Evolutionary conservation across 2,113 vertebrate genomes (phyloP), one percentile per base, ranked within the genome.

Genomic region (Hippocampus zosterae): DNA sequence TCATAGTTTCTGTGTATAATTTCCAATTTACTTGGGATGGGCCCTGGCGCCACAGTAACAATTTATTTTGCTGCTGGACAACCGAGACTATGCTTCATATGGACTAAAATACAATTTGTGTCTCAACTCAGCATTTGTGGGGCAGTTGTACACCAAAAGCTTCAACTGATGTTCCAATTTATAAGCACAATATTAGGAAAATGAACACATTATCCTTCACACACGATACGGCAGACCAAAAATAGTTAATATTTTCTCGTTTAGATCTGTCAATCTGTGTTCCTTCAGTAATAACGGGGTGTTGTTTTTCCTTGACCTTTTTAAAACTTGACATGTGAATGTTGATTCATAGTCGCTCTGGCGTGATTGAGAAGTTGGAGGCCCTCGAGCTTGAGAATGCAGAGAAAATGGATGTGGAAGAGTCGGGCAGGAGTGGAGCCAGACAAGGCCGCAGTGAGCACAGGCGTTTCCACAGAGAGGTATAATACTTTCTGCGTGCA

Each of bases 351-450:
- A 92, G 92, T 73, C 92, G 93, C 59, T 91, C 89, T 16, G 92
- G 92, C 68, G 93, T 93, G 42, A 93, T 93, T 40, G 93, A 93
- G 87, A 93, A 93, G 88, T 57, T 93, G 77, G 92, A 93, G 85
- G 93, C 93, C 21, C 74, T 93, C 83, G 93, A 93, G 79, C 83
- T 93, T 83, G 93, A 93, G 87, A 90, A 93, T 56, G 84, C 71
- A 0, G 93, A 92, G 81, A 88, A 85, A 77, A 93, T 93, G 93
- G 92, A 93, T 74, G 90, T 92, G 74, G 92, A 93, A 23, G 89
- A 92, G 81, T 67, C 79, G 0, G 80, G 61, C 27, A 84, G 68
- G 21, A 67, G 81, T 7, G 80, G 83, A 63, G 82, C 59, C 56
- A 81, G 93, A 70, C 91, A 91, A 72, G 93, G 93, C 65, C 90